Evolutionary conservation across 2,797 vertebrate genomes (phyloP), one percentile per base, ranked within the genome.

Genomic region (Gastrophryne carolinensis): DNA sequence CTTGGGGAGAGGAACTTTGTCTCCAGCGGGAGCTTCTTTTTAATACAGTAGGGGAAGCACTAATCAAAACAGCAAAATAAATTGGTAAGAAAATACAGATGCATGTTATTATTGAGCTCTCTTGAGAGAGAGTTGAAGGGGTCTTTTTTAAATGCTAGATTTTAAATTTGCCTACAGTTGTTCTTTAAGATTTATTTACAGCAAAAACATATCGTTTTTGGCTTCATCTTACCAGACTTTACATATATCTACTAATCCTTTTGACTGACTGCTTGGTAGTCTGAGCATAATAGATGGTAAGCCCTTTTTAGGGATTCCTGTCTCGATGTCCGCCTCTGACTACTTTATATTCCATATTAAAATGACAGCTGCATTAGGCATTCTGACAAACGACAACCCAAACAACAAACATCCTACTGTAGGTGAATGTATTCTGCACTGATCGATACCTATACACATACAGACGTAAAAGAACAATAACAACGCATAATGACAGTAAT

Each of bases 401-500:
- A 56, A 56, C 44, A 56, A 30, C 53, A 30, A 54, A 67, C 65
- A 53, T 37, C 49, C 21, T 30, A 44, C 17, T 32, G 41, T 47
- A n/a, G 37, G 52, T 69, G 21, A 57, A 53, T 39, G 50, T 39
- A 56, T 68, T 68, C 34, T 39, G 24, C 19, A 12, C n/a, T 44
- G 29, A 56, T 70, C 53, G 47, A 70, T 70, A 44, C 53, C 53
- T 58, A 29, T 70, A 70, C 13, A 44, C 19, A 56, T 12, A 47
- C 8, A 52, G 49, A 32, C 39, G 39, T 70, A 58, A 30, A 47
- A 70, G 67, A 70, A 58, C 27, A 70, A 70, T 58, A 70, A 32
- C 26, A 47, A 70, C 32, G 52, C 24, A 9, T 70, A 58, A 70
- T 47, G 67, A 47, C 67, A 70, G 53, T 44, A 24, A 70, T 70